phyloP scores from a whole-genome alignment of 2,113 vertebrate species.

The Procavia capensis region DNA sequence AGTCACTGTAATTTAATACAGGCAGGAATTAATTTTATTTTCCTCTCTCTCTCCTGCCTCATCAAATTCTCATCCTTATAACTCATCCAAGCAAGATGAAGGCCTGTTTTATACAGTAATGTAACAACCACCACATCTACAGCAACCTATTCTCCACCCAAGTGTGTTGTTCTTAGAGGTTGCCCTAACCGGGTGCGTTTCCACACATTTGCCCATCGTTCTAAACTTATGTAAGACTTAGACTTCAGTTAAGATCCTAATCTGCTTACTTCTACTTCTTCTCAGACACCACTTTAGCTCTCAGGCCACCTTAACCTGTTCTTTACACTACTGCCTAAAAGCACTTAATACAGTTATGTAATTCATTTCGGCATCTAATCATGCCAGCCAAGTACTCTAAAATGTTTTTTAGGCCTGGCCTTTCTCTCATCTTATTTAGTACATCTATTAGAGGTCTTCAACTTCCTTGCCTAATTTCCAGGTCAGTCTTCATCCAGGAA shows the following conservation, averaged over 20 bases:
- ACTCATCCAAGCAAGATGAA: not conserved
- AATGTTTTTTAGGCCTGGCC: not conserved
- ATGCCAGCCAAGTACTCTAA: not conserved
- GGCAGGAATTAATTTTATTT: not conserved
- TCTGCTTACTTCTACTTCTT: fast-evolving
- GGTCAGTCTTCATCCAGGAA: not conserved
- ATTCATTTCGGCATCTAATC: not conserved
- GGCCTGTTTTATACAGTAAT: too few relatives aligned
- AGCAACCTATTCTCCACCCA: too few relatives aligned
- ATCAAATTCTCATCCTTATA: not conserved
- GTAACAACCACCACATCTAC: not conserved
- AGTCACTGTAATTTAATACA: not conserved
- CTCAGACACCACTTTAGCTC: too few relatives aligned
- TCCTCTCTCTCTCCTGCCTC: not conserved
- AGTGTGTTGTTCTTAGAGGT: not conserved
- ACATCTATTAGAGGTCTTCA: not conserved
- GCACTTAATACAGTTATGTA: not conserved
- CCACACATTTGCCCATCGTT: not conserved
- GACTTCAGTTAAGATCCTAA: too few relatives aligned
- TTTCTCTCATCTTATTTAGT: not conserved
- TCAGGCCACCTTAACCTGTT: not conserved
- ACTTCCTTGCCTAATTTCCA: too few relatives aligned
- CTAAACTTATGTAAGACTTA: not conserved
- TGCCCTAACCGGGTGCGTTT: too few relatives aligned
- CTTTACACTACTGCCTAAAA: not conserved